Base-by-base conservation (phyloP, 2,797 vertebrate genomes). In the Oreochromis mossambicus region DNA sequence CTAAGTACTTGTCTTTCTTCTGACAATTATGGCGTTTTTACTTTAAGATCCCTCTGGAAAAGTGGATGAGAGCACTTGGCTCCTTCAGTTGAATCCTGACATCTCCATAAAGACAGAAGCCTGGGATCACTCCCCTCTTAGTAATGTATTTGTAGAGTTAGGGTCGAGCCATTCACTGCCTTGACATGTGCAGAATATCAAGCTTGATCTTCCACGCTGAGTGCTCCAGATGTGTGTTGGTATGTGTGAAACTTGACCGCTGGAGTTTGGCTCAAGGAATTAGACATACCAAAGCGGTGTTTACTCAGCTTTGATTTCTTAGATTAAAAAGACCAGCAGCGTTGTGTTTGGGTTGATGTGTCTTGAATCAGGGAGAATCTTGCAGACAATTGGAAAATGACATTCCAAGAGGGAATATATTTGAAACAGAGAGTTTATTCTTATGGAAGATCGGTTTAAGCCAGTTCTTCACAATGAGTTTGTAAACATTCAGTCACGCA, bases 281-380 rank as follows among this genome's bases (percentile, higher is more conserved):
- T 91, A 91, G 88, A 90, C 94, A 91, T 93, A 89, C 94, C 91
- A 88, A 89, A 88, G 91, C 77, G 3, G 55, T 95, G 95, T 96
- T 97, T 97, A 95, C 93, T 91, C 92, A 93, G 92, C 92, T 95
- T 96, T 95, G 93, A 96, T 96, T 95, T 92, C 87, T 80, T 81
- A 89, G 94, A 95, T 96, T 96, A 93, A 93, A 94, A 94, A 84
- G 91, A 91, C 73, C 91, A 92, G 86, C 83, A 26, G 86, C 24
- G 8, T 82, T 14, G 76, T 84, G 88, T 87, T 90, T 52, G 88
- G 79, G 84, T 82, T 85, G 87, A 89, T 88, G 90, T 54, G 84
- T 92, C 88, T 85, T 29, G 77, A 92, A 88, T 92, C 66, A 15
- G 76, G 68, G 84, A 50, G 70, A 75, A 32, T 88, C 87, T 81